Conservation (phyloP, 2,888 invertebrate genomes). For the Diarsia mendica region DNA sequence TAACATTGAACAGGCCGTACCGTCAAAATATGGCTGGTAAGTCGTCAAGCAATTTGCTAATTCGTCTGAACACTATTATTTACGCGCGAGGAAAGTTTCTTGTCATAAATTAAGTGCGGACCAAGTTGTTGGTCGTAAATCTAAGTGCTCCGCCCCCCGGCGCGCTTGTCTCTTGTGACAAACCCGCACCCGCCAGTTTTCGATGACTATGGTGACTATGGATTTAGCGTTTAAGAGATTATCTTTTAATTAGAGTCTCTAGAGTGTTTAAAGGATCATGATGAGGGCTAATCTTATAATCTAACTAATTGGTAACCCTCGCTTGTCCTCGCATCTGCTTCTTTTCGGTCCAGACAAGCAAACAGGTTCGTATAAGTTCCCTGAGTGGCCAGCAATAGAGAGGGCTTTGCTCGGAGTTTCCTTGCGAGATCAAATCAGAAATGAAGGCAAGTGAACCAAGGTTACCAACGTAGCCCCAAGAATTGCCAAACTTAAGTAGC, state of each 20-base stretch:
- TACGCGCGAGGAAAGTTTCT: slow-evolving; percentile 77
- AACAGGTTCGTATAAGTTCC: too few relatives aligned
- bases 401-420: too few relatives aligned
- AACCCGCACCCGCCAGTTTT: slow-evolving; percentile 67
- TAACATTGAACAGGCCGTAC: slow-evolving; percentile 35
- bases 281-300: not conserved
- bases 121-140: slow-evolving; percentile 76
- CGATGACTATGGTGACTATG: slow-evolving; percentile 67
- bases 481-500: too few relatives aligned
- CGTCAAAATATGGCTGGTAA: slow-evolving; percentile 42
- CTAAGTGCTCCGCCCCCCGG: slow-evolving; percentile 65
- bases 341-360: not conserved
- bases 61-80: slow-evolving; percentile 74
- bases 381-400: too few relatives aligned
- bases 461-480: too few relatives aligned
- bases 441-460: too few relatives aligned
- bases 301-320: not conserved
- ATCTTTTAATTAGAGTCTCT: slow-evolving; percentile 4
- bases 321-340: not conserved
- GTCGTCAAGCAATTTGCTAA: slow-evolving; percentile 68
- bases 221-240: slow-evolving; percentile 21
- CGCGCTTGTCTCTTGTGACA: slow-evolving; percentile 72
- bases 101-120: slow-evolving; percentile 78
- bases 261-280: not conserved
- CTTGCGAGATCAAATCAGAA: too few relatives aligned